These are phyloP conservation scores for Stegostoma tigrinum DNA, from an alignment of 2,113 vertebrate species.

Conservation along the genomic window DNA sequence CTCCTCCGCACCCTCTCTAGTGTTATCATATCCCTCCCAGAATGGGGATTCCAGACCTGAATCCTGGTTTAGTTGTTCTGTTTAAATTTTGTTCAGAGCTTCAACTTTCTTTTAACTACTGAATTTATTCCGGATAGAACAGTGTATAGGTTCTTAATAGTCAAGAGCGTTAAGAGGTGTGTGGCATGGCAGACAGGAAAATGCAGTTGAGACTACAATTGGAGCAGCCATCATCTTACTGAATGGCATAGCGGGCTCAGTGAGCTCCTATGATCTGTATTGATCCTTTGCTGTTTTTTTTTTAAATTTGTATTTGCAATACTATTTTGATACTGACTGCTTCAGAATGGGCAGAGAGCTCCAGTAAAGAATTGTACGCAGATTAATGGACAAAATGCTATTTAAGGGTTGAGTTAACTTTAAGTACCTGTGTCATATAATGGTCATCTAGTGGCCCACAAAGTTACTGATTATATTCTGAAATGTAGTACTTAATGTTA, in stretches of 20 bases:
- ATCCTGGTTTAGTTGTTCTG: background rate
- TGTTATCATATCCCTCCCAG: too few relatives aligned
- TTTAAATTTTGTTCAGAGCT: background rate
- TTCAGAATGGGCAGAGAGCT: background rate
- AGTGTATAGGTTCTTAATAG: too few relatives aligned
- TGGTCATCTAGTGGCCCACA: background rate
- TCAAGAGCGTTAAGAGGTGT: too few relatives aligned
- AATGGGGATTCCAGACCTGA: background rate
- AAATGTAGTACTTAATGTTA: background rate
- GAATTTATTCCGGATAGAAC: too few relatives aligned
- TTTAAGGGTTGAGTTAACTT: background rate
- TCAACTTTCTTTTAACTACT: background rate
- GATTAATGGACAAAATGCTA: background rate
- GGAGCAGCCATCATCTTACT: too few relatives aligned
- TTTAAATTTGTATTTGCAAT: background rate
- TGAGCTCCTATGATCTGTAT: background rate
- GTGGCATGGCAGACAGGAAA: too few relatives aligned
- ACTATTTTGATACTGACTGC: background rate
- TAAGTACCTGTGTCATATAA: background rate
- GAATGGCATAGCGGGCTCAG: too few relatives aligned
- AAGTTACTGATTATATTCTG: background rate
- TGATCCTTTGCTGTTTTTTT: background rate
- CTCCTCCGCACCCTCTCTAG: too few relatives aligned
- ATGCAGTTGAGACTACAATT: too few relatives aligned
- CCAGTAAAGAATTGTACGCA: background rate